A percentile compares a stretch with the other conserved stretches of the same genome.
These are phyloP conservation scores for Hyles vespertilio DNA, from an alignment of 1,140 invertebrate genomes.

Conservation along the genomic window DNA sequence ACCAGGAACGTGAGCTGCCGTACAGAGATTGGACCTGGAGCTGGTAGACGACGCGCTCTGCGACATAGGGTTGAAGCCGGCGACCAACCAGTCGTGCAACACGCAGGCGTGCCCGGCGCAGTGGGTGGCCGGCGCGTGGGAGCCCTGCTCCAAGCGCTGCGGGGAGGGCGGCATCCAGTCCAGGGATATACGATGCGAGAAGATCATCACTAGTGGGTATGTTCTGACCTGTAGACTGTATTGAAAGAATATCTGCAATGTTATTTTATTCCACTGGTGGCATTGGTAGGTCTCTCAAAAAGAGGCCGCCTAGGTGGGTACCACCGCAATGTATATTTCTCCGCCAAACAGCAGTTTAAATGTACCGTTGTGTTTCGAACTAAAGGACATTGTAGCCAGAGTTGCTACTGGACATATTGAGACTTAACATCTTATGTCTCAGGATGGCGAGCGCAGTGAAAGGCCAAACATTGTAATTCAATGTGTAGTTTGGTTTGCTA, in stretches of 20 bases:
- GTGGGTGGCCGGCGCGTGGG: constrained; percentile 90
- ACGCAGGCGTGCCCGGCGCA: constrained; percentile 87
- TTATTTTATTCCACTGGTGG: too few relatives aligned
- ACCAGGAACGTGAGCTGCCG: constrained; percentile 84
- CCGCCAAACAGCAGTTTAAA: too few relatives aligned
- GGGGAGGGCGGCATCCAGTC: constrained; percentile 84
- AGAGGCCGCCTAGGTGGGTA: too few relatives aligned
- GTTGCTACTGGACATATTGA: too few relatives aligned
- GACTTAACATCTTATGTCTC: too few relatives aligned
- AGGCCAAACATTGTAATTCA: too few relatives aligned
- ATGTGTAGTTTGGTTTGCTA: too few relatives aligned
- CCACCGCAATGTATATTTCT: too few relatives aligned
- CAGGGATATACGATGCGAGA: constrained; percentile 86
- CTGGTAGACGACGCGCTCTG: constrained; percentile 86
- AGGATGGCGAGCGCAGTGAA: too few relatives aligned
- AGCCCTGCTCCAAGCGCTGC: constrained; percentile 87
- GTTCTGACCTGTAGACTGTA: constrained; percentile 10
- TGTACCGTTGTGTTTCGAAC: too few relatives aligned
- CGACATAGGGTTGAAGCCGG: constrained; percentile 83
- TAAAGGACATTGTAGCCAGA: too few relatives aligned
- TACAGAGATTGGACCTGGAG: constrained; percentile 80
- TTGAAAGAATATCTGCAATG: not conserved
- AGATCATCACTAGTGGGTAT: constrained; percentile 80
- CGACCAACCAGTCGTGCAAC: constrained; percentile 83
- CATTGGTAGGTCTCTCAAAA: too few relatives aligned